These are phyloP conservation scores for Empidonax traillii DNA, from an alignment of 2,113 vertebrate species.

Conservation along the genomic window DNA sequence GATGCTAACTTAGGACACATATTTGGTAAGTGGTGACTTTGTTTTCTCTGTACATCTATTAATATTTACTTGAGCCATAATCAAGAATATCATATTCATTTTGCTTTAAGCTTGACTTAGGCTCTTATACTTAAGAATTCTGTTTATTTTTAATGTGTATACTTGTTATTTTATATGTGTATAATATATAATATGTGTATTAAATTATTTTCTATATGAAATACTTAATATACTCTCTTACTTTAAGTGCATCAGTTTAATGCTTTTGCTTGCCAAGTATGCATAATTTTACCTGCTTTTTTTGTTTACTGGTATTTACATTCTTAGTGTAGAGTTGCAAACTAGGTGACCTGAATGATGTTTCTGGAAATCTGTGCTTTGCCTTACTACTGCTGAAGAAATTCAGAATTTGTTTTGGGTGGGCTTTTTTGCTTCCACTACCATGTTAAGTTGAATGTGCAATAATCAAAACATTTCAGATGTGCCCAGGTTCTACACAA, in stretches of 20 bases:
- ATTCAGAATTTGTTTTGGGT: neutral
- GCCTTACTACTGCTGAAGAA: neutral
- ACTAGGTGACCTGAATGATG: fast-evolving
- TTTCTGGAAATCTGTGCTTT: neutral
- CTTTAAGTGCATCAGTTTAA: neutral
- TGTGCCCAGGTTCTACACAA: neutral
- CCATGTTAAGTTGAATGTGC: fast-evolving
- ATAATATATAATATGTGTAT: neutral
- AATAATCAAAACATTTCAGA: neutral
- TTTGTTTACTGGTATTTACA: neutral
- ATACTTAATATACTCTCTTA: neutral
- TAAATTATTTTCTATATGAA: neutral
- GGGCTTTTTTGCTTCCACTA: neutral
- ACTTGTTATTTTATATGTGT: neutral
- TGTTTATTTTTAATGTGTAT: neutral
- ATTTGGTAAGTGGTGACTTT: constrained; percentile 81
- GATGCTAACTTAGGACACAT: constrained; percentile 82
- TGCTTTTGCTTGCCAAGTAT: neutral
- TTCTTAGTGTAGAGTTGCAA: neutral
- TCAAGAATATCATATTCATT: fast-evolving
- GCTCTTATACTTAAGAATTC: neutral
- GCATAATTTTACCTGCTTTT: neutral
- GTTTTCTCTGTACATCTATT: neutral
- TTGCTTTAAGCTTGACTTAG: neutral
- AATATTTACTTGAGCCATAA: neutral